Base-by-base conservation (phyloP, 1,140 invertebrate species). In the Kradibia gibbosae region DNA sequence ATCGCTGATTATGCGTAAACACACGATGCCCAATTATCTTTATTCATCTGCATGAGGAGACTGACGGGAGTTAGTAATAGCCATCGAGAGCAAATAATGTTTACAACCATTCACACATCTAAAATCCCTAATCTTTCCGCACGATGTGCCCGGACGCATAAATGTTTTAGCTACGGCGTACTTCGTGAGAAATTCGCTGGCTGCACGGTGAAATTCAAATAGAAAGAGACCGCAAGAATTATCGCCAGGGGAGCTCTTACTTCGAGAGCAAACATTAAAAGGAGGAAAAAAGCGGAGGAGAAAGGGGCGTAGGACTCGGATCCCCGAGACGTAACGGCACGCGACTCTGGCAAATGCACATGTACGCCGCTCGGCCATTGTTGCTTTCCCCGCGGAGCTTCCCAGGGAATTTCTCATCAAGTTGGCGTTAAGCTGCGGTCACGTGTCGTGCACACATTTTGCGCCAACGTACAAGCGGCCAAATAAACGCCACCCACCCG, bases 291-390 rank as follows among this genome's bases (percentile, higher is more conserved):
- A 36, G 17, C 17, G 8, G 31, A 84, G 10, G 36, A 20, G 45
- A 67, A 77, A 78, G 42, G 42, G 22, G 48, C 71, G 71, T 36
- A n/a, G n/a, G n/a, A 31, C 17, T 48, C 25, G 10, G 2, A 31
- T 71, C 70, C 80, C 79, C 67, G 28, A 72, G 60, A 76, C 67
- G 78, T 50, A 48, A 73, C 42, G 67, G 70, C 78, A 73, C 70
- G 78, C 70, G 78, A 57, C 65, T 71, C 31, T 50, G 34, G 53
- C 53, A 79, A 72, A 53, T 67, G 62, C 75, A 45, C 25, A 42
- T 39, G 31, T 62, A 45, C 1, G 25, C 22, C 25, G 22, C 3
- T 42, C 60, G n/a, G n/a, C n/a, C 15, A 78, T 79, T 79, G 65
- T 45, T 67, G 8, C 39, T 4, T 4, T 31, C n/a, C 36, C 1